Conservation (phyloP, 2,113 vertebrate species). For the Hydrochoerus hydrochaeris region DNA sequence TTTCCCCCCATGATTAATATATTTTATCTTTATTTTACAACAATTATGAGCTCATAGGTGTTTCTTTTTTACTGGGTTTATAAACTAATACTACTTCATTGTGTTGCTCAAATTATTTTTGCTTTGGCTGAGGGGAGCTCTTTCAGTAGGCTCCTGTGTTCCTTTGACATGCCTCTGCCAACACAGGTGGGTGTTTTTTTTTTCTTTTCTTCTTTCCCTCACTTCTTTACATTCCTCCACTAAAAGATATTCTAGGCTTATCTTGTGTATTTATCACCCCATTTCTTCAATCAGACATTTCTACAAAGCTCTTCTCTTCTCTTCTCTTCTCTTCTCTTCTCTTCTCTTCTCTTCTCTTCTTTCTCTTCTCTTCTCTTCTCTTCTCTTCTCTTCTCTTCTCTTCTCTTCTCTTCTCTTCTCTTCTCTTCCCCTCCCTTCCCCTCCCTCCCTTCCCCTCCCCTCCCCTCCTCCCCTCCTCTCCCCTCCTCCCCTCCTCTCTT, state of each 20-base stretch:
- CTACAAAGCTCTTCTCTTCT: background rate
- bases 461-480: rapidly evolving
- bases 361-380: no score
- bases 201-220: background rate
- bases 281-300: background rate
- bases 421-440: rapidly evolving
- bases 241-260: background rate
- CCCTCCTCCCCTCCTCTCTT: background rate
- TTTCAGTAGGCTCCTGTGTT: background rate
- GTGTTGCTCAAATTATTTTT: background rate
- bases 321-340: background rate
- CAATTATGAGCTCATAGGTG: background rate
- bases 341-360: no score
- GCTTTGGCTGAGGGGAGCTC: background rate
- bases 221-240: background rate
- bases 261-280: background rate
- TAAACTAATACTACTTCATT: background rate
- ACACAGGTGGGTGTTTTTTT: background rate
- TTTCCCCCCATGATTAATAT: background rate
- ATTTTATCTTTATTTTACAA: background rate
- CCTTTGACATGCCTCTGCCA: background rate
- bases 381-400: no score
- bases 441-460: no score
- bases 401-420: rapidly evolving
- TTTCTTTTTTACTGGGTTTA: slow-evolving; percentile 2